These are phyloP conservation scores for Pantherophis guttatus DNA, from an alignment of 2,113 vertebrate genomes.

Conservation along the genomic window DNA sequence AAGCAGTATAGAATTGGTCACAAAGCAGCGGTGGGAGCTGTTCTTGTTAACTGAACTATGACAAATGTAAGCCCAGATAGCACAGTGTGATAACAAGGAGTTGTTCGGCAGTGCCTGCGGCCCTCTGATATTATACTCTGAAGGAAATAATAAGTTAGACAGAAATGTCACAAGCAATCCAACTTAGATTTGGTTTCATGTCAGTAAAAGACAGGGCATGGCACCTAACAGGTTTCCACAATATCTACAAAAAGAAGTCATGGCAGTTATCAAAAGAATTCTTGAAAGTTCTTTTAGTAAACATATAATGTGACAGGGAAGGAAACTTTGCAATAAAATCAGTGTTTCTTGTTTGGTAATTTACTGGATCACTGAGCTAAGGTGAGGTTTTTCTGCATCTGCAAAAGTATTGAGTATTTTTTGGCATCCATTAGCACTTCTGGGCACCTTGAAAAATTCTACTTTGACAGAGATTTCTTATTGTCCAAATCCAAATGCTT, in stretches of 20 bases:
- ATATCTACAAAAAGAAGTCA: constrained; percentile 7
- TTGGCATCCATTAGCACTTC: neutral
- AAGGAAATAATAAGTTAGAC: constrained; percentile 59
- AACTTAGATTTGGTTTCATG: constrained; percentile 45
- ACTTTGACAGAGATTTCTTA: neutral
- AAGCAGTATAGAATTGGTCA: constrained; percentile 47
- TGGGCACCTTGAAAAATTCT: neutral
- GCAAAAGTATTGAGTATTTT: neutral
- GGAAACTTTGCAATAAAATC: neutral
- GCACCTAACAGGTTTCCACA: constrained; percentile 8
- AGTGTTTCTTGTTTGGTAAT: neutral
- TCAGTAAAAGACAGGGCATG: constrained; percentile 15
- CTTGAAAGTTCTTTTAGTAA: neutral
- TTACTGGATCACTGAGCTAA: neutral
- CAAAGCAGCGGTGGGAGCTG: constrained; percentile 53
- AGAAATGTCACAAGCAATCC: constrained; percentile 55
- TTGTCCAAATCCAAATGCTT: neutral
- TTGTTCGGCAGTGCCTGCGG: constrained; percentile 60
- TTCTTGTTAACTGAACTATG: constrained; percentile 67
- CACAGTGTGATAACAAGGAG: constrained; percentile 53
- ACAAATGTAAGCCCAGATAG: constrained; percentile 61
- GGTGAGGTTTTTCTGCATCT: neutral
- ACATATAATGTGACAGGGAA: neutral
- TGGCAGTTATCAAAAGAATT: neutral
- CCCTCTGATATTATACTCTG: constrained; percentile 56